Evolutionary conservation across 1,140 invertebrate genomes (phyloP).

Genomic region (Platyscapa corneri): DNA sequence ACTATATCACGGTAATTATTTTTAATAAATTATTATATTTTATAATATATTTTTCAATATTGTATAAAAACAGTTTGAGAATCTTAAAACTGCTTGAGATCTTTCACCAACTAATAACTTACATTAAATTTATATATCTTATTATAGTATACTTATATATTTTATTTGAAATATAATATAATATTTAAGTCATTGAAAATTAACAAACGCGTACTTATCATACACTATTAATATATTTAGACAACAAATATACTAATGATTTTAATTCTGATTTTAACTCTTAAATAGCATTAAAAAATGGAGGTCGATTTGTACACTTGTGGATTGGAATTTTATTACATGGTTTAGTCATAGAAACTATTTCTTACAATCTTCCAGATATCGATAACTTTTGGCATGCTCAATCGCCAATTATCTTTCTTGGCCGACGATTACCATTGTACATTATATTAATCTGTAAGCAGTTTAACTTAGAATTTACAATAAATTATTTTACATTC

Average conservation of each 20-base stretch:
- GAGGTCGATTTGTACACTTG: conserved; percentile 81
- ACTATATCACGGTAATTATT: conserved; percentile 75
- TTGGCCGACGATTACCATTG: conserved; percentile 80
- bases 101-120: no score
- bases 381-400: conserved; percentile 88
- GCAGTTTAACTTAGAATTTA: conserved; percentile 61
- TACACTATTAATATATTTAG: background rate
- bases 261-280: conserved; percentile 22
- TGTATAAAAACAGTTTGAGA: no score
- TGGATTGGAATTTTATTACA: conserved; percentile 82
- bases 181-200: no score
- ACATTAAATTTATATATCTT: no score
- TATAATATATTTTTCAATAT: background rate
- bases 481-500: conserved; percentile 1
- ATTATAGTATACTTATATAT: background rate
- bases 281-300: conserved; percentile 78
- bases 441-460: conserved; percentile 84
- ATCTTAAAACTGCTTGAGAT: no score
- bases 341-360: conserved; percentile 78
- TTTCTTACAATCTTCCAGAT: conserved; percentile 79
- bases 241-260: background rate
- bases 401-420: conserved; percentile 81
- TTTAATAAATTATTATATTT: conserved; percentile 1
- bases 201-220: background rate
- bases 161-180: no score